phyloP scores from a whole-genome alignment of 2,888 invertebrate species.

The Lissonota sp. region DNA sequence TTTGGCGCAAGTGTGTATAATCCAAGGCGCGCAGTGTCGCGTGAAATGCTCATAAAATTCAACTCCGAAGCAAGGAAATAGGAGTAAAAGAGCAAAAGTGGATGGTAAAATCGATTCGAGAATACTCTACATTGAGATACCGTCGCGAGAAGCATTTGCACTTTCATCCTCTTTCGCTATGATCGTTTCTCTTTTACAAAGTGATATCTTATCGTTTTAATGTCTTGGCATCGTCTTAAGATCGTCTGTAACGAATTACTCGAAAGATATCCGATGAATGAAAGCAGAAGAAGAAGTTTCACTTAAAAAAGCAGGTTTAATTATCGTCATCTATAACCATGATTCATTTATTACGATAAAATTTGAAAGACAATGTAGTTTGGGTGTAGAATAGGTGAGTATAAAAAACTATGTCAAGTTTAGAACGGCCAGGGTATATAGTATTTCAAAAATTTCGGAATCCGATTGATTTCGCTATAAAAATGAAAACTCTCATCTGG shows the following conservation, averaged over 20 bases:
- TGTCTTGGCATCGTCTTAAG: slow-evolving; percentile 17
- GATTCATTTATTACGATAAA: no score
- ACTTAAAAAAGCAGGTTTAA: neutral
- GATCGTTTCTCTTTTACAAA: slow-evolving; percentile 1
- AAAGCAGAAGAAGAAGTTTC: neutral
- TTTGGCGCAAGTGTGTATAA: slow-evolving; percentile 56
- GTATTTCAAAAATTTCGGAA: neutral
- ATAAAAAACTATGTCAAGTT: neutral
- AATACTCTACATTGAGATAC: neutral
- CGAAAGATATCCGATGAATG: slow-evolving; percentile 16
- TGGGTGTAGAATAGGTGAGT: neutral
- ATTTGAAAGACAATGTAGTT: no score
- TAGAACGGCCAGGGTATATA: neutral
- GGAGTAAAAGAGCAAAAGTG: slow-evolving; percentile 7
- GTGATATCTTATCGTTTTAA: slow-evolving; percentile 30
- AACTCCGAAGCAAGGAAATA: slow-evolving; percentile 21
- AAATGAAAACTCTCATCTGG: no score
- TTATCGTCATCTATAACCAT: no score
- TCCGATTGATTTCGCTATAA: no score
- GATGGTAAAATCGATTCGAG: slow-evolving; percentile 28
- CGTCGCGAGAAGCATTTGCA: slow-evolving; percentile 21
- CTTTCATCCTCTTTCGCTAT: neutral
- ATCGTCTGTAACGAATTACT: slow-evolving; percentile 34
- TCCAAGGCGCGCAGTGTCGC: slow-evolving; percentile 52
- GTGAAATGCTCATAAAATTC: slow-evolving; percentile 55